phyloP scores from a whole-genome alignment of 2,797 vertebrate species.

The Crenichthys baileyi region DNA sequence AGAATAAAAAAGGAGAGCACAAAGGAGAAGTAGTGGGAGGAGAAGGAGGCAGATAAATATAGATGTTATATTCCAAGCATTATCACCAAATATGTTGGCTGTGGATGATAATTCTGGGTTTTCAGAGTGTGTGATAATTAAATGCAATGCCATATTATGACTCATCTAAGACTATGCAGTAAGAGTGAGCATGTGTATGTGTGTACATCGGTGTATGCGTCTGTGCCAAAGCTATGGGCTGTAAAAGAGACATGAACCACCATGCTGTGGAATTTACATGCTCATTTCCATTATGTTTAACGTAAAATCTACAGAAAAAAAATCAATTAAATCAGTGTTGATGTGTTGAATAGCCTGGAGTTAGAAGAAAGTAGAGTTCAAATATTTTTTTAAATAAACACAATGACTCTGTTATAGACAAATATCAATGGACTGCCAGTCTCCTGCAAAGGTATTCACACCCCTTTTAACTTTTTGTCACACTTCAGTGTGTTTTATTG shows the following conservation, averaged over 20 bases:
- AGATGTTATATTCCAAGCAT: constrained; percentile 51
- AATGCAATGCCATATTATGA: constrained; percentile 62
- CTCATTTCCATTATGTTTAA: constrained; percentile 81
- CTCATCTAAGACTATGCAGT: constrained; percentile 43
- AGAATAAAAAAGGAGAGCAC: constrained; percentile 37
- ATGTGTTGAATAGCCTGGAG: constrained; percentile 28
- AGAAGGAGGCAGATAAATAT: constrained; percentile 59
- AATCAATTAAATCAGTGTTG: constrained; percentile 74
- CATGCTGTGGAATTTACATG: constrained; percentile 66
- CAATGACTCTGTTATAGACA: constrained; percentile 12
- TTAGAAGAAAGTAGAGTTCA: constrained; percentile 35
- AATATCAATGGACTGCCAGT: constrained; percentile 27
- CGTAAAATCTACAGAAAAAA: constrained; percentile 62
- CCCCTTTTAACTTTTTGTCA: neutral
- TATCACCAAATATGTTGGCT: constrained; percentile 60
- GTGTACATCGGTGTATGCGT: constrained; percentile 18
- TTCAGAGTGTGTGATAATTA: constrained; percentile 67
- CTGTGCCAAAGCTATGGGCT: constrained; percentile 42
- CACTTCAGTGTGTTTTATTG: neutral
- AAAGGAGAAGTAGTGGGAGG: constrained; percentile 56
- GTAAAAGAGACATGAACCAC: constrained; percentile 62
- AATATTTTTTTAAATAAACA: constrained; percentile 42
- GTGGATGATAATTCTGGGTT: constrained; percentile 55
- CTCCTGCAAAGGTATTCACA: neutral
- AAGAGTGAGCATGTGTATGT: constrained; percentile 10